These are phyloP conservation scores for Pollachius pollachius DNA, from an alignment of 2,113 vertebrate species.

Conservation along the genomic window DNA sequence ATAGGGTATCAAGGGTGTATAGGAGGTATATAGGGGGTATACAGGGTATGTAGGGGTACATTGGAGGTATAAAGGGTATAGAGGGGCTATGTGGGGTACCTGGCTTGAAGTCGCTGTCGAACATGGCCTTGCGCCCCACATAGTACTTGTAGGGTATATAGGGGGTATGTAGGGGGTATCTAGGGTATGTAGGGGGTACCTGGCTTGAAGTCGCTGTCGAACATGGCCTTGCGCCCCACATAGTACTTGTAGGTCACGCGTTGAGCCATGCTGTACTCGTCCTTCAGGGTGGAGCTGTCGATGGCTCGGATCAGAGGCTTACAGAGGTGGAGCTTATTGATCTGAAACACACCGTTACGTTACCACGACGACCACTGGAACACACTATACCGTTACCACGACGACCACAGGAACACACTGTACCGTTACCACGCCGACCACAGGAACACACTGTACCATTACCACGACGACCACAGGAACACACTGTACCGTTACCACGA, in stretches of 20 bases:
- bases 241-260: conserved; percentile 94
- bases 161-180: not conserved
- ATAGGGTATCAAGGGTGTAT: not conserved
- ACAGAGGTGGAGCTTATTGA: conserved; percentile 97
- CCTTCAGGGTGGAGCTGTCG: conserved; percentile 95
- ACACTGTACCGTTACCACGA: not conserved
- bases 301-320: conserved; percentile 96
- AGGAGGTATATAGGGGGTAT: not conserved
- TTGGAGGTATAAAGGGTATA: not conserved
- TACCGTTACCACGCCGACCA: too few relatives aligned
- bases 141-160: conserved; percentile 83
- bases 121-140: conserved; percentile 97
- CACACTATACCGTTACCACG: not conserved
- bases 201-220: conserved; percentile 96
- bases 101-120: conserved; percentile 96
- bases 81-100: conserved; percentile 48
- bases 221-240: conserved; percentile 97
- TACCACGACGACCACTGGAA: not conserved
- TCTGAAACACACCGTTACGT: conserved; percentile 68
- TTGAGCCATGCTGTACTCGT: conserved; percentile 91
- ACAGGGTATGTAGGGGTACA: too few relatives aligned
- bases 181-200: conserved; percentile 49
- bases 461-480: not conserved
- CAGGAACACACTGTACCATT: conserved; percentile 12
- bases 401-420: not conserved